A percentile compares a stretch with the other conserved stretches of the same genome.
Evolutionary conservation across 2,888 invertebrate genomes (phyloP).

Genomic region (Athripsodes cinereus): DNA sequence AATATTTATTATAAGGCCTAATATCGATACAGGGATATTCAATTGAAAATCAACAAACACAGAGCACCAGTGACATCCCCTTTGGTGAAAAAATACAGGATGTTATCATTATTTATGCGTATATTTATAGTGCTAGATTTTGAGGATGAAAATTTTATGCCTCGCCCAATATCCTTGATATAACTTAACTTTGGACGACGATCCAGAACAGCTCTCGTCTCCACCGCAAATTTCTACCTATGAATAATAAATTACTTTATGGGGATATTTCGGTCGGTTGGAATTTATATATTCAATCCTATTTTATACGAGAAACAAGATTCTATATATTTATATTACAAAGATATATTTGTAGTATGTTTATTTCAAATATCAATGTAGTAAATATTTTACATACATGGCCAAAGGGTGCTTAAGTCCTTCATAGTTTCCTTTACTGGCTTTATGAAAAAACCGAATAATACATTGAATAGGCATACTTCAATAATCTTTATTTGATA

Average conservation of each 20-base stretch:
- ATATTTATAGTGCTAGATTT: not conserved
- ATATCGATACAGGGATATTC: not conserved
- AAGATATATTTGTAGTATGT: not conserved
- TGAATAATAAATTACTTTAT: conserved; percentile 27
- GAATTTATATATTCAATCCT: conserved; percentile 21
- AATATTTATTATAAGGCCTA: too few relatives aligned
- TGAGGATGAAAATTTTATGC: not conserved
- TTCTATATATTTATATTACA: conserved; percentile 9
- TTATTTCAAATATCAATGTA: too few relatives aligned
- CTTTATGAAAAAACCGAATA: too few relatives aligned
- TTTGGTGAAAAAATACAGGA: not conserved
- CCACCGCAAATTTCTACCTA: conserved; percentile 25
- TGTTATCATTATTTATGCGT: not conserved
- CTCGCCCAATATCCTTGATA: not conserved
- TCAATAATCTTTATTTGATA: too few relatives aligned
- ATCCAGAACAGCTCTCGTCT: conserved; percentile 19
- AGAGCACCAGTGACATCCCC: not conserved
- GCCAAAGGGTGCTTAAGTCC: too few relatives aligned
- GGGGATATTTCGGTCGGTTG: conserved; percentile 20
- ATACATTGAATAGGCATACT: too few relatives aligned
- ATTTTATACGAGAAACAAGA: conserved; percentile 13
- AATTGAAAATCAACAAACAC: not conserved
- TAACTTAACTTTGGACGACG: conserved; percentile 7
- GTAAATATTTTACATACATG: too few relatives aligned
- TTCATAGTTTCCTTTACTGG: too few relatives aligned